Conservation (phyloP, 2,113 vertebrate genomes). For the Scophthalmus maximus region DNA sequence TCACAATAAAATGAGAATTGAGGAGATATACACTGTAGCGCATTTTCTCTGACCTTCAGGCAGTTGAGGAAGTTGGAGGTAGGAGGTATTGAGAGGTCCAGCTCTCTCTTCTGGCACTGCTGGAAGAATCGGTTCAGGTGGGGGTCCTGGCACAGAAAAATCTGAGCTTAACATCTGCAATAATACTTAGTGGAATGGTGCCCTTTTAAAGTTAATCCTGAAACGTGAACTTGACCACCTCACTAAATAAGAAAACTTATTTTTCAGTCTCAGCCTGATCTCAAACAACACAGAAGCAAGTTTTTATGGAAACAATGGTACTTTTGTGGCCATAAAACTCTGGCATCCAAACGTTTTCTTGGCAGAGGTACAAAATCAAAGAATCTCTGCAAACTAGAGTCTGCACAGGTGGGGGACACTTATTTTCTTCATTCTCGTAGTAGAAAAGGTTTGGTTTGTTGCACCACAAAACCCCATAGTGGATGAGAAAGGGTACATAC, state of each 20-base stretch:
- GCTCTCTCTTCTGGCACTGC: slow-evolving; percentile 97
- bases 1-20: slow-evolving; percentile 4
- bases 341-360: neutral
- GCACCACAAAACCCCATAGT: neutral
- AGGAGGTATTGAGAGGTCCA: slow-evolving; percentile 89
- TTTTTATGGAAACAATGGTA: neutral
- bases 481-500: neutral
- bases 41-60: slow-evolving; percentile 88
- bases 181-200: slow-evolving; percentile 37
- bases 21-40: neutral
- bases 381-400: neutral
- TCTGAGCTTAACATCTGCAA: slow-evolving; percentile 38
- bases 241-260: too few relatives aligned
- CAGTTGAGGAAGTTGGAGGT: slow-evolving; percentile 92
- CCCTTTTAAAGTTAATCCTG: slow-evolving; percentile 12
- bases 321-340: neutral
- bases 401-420: neutral
- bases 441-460: neutral
- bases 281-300: neutral
- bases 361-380: neutral
- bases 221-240: slow-evolving; percentile 15
- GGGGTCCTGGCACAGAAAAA: slow-evolving; percentile 85
- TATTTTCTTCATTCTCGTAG: neutral
- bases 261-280: neutral
- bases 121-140: slow-evolving; percentile 95